phyloP scores from a whole-genome alignment of 1,140 invertebrate genomes.

The Ditylenchus dipsaci region DNA sequence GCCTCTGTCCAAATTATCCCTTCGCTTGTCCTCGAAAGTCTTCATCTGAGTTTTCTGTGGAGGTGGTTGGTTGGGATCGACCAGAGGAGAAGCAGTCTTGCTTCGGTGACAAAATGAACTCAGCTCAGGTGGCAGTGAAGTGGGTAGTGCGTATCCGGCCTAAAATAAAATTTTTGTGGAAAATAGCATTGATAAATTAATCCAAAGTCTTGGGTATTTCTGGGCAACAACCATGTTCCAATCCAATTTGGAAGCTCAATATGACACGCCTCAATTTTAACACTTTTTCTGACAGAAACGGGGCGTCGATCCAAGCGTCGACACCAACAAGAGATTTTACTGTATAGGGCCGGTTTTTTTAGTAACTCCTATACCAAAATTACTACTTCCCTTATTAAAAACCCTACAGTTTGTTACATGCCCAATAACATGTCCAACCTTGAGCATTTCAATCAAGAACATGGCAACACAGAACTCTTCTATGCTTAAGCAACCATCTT shows the following conservation, averaged over 20 bases:
- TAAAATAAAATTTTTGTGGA: slow-evolving; percentile 16
- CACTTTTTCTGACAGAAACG: too few relatives aligned
- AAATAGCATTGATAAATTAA: slow-evolving; percentile 21
- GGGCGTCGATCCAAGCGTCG: too few relatives aligned
- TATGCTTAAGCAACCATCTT: slow-evolving; percentile 53
- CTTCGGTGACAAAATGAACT: slow-evolving; percentile 28
- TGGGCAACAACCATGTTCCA: neutral
- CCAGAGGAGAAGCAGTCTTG: slow-evolving; percentile 41
- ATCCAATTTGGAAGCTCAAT: too few relatives aligned
- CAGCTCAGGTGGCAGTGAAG: slow-evolving; percentile 46
- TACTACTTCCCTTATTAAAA: too few relatives aligned
- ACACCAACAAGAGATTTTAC: too few relatives aligned
- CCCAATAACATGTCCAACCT: too few relatives aligned
- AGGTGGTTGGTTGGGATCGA: slow-evolving; percentile 39
- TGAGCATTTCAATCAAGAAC: slow-evolving; percentile 56
- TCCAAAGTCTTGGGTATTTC: neutral
- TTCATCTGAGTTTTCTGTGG: slow-evolving; percentile 56
- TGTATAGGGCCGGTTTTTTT: too few relatives aligned
- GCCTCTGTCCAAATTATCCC: slow-evolving; percentile 95
- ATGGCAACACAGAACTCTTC: slow-evolving; percentile 58
- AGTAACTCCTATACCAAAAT: neutral
- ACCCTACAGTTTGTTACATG: too few relatives aligned
- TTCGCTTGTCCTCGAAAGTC: slow-evolving; percentile 90
- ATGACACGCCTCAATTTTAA: too few relatives aligned
- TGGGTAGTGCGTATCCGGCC: slow-evolving; percentile 49